These are phyloP conservation scores for Desoria tigrina DNA, from an alignment of 2,888 invertebrate genomes.

Conservation along the genomic window DNA sequence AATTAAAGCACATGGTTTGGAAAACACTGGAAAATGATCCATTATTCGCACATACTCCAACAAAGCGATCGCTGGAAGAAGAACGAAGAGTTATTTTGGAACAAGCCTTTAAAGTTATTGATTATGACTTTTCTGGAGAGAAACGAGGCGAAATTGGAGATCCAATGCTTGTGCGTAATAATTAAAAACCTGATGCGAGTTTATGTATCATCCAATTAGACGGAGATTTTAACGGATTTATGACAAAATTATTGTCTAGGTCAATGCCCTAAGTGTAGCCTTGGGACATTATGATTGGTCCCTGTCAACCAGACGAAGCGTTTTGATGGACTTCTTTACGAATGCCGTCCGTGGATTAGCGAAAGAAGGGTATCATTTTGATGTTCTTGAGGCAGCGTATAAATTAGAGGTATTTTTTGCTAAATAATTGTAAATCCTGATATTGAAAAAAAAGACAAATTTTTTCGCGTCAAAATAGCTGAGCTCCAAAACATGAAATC, in stretches of 20 bases:
- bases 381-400: slow-evolving; percentile 56
- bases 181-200: too few species aligned
- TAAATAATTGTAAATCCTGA: not conserved
- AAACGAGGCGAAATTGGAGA: slow-evolving; percentile 43
- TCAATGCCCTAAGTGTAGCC: slow-evolving; percentile 29
- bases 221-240: not conserved
- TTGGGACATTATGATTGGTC: slow-evolving; percentile 53
- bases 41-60: slow-evolving; percentile 61
- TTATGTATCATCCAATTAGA: not conserved
- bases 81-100: slow-evolving; percentile 64
- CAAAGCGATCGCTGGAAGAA: slow-evolving; percentile 59
- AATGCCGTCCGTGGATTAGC: slow-evolving; percentile 57
- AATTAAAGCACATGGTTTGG: slow-evolving; percentile 63
- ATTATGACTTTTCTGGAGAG: slow-evolving; percentile 64
- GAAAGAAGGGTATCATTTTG: slow-evolving; percentile 56
- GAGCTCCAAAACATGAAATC: too few species aligned
- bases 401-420: slow-evolving; percentile 72
- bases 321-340: slow-evolving; percentile 55
- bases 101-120: slow-evolving; percentile 66
- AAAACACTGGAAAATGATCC: slow-evolving; percentile 64
- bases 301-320: slow-evolving; percentile 38
- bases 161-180: slow-evolving; percentile 44
- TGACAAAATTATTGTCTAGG: slow-evolving; percentile 17
- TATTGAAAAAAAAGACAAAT: not conserved
- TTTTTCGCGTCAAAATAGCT: too few species aligned